phyloP scores from a whole-genome alignment of 2,797 vertebrate genomes.

The Arrhamphus sclerolepis region DNA sequence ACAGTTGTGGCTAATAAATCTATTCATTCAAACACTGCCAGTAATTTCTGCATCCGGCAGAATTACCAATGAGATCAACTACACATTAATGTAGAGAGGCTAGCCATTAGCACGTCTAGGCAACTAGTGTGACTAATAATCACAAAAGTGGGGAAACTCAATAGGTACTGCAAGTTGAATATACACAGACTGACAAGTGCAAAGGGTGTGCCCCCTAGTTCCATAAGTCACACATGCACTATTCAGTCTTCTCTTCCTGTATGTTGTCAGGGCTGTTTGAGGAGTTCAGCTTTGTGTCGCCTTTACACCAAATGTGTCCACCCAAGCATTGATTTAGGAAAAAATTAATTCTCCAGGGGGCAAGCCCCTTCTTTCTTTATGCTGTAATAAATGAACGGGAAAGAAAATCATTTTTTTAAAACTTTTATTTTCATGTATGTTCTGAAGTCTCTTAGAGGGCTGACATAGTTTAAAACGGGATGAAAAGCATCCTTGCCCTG shows the following conservation, averaged over 20 bases:
- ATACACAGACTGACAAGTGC: not conserved
- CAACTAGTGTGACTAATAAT: too few species aligned
- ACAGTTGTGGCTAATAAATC: too few species aligned
- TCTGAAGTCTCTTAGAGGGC: constrained; percentile 6
- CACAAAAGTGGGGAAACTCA: too few species aligned
- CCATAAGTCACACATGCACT: constrained; percentile 29
- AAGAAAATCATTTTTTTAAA: constrained; percentile 9
- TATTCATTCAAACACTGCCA: too few species aligned
- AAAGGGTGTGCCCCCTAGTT: too few species aligned
- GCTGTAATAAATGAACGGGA: constrained; percentile 64
- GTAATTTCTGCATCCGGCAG: too few species aligned
- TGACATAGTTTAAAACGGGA: constrained; percentile 34
- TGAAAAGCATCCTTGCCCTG: constrained; percentile 22
- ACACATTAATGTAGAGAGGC: too few species aligned
- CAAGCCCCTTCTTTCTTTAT: constrained; percentile 42
- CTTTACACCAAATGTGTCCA: constrained; percentile 65
- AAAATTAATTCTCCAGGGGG: constrained; percentile 53
- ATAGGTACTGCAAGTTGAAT: too few species aligned
- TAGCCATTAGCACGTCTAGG: too few species aligned
- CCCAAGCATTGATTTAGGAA: constrained; percentile 67
- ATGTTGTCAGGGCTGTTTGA: constrained; percentile 18
- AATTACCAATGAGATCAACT: too few species aligned
- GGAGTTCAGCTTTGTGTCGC: constrained; percentile 65
- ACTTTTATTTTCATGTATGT: not conserved
- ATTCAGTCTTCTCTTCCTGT: constrained; percentile 19